Base-by-base conservation (phyloP, 2,113 vertebrate species). In the Haplotaxodon microlepis region DNA sequence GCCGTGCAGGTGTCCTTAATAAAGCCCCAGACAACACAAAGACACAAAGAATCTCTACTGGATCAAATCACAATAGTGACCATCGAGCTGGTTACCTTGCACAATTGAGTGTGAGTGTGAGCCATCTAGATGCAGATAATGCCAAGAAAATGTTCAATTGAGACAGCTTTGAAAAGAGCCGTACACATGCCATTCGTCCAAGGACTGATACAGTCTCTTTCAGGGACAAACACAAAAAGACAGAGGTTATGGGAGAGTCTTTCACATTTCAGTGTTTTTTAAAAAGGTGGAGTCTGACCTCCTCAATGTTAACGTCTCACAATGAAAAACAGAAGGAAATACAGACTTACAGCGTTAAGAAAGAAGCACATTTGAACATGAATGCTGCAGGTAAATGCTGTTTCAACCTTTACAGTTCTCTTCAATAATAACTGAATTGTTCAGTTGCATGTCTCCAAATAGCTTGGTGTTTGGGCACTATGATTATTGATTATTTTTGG, bases 401-500 rank as follows among this genome's bases (percentile, higher is more conserved):
- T 45, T 16, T 76, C 42, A 56, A n/a, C 53, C 57, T 61, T 47
- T 27, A 71, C 59, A 13, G 3, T 29, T 13, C 9, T 14, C 24
- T 79, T 82, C 24, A 86, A 84, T 21, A 81, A 90, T 61, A 6
- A 3, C 5, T 19, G 54, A 45, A 19, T 36, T 71, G 56, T 24
- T 85, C 84, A 50, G 51, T 86, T 80, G 51, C n/a, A 50, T 12
- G 4, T 38, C 36, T 61, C 47, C 45, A 14, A 87, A 88, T 61
- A 54, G 36, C 76, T 86, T 83, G 31, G 29, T 81, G 90, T 38
- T 83, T 53, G 57, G 31, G 71, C 85, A 24, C 73, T 86, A 81
- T 66, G 40, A 59, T 38, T n/a, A 89, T 85, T 82, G 87, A 93
- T 90, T 89, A 88, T 71, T 87, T 63, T 66, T 90, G 87, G 19